These are phyloP conservation scores for Macrosiphum euphorbiae DNA, from an alignment of 2,888 invertebrate species.

Conservation along the genomic window DNA sequence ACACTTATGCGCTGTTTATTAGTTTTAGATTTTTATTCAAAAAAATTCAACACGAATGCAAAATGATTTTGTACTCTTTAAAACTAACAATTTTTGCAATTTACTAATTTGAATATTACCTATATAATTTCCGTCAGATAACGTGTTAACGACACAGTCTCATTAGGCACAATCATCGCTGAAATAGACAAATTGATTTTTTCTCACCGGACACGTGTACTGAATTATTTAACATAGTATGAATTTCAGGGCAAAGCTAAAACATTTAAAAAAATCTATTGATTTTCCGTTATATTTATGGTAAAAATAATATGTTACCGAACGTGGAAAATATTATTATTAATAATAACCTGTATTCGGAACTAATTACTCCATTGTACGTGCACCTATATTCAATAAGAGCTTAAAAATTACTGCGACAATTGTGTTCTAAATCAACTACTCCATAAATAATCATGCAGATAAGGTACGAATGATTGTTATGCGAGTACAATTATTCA, in stretches of 20 bases:
- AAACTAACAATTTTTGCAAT: background rate
- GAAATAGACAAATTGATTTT: background rate
- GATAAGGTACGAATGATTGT: background rate
- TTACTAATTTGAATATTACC: background rate
- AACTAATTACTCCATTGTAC: background rate
- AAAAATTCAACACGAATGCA: background rate
- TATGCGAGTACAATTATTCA: background rate
- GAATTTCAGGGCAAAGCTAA: background rate
- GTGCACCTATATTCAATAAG: background rate
- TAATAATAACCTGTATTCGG: background rate
- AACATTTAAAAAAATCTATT: background rate
- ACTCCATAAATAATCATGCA: background rate
- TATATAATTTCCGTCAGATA: background rate
- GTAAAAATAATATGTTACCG: background rate
- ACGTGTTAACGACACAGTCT: background rate
- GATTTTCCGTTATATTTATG: background rate
- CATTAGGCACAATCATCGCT: background rate
- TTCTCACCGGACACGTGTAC: background rate
- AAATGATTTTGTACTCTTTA: background rate
- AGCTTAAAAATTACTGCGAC: background rate
- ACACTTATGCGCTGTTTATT: background rate
- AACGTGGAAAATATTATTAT: background rate
- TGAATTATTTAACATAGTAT: background rate
- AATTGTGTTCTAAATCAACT: background rate
- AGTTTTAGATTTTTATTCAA: background rate